These are phyloP conservation scores for Apamea crenata DNA, from an alignment of 2,888 invertebrate species.

Conservation along the genomic window DNA sequence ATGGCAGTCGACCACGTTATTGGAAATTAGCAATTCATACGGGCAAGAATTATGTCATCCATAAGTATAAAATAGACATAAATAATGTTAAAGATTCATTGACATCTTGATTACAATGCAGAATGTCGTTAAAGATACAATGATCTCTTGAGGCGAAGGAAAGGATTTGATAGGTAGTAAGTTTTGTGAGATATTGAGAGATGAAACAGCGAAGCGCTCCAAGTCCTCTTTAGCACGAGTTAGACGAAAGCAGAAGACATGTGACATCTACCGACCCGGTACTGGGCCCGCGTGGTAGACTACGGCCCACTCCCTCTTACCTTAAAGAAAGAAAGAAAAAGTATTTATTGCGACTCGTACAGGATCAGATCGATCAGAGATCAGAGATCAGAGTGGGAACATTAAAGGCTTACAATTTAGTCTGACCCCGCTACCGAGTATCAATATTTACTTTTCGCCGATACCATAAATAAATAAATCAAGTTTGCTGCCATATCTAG, in stretches of 20 bases:
- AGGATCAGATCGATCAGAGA: no score
- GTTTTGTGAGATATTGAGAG: conserved; percentile 9
- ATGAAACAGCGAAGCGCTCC: background rate
- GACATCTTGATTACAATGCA: conserved; percentile 21
- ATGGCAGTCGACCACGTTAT: conserved; percentile 2
- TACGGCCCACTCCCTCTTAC: background rate
- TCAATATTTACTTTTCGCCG: conserved; percentile 36
- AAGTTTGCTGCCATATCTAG: conserved; percentile 30
- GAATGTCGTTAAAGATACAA: conserved; percentile 40
- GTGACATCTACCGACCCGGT: background rate
- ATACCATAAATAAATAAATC: conserved; percentile 30
- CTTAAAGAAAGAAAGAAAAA: no score
- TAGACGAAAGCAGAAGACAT: background rate
- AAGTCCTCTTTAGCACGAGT: background rate
- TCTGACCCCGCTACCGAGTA: conserved; percentile 14
- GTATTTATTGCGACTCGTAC: no score
- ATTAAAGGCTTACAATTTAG: no score
- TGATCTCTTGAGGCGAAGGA: conserved; percentile 27
- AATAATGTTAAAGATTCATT: conserved; percentile 16
- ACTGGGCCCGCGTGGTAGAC: background rate
- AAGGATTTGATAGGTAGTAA: background rate
- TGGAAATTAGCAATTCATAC: conserved; percentile 27
- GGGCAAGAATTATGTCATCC: conserved; percentile 19
- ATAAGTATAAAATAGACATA: conserved; percentile 18
- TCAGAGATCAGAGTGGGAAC: no score